Evolutionary conservation across 2,797 vertebrate species (phyloP), one percentile per base, ranked within the genome.

Genomic region (Tachyglossus aculeatus): DNA sequence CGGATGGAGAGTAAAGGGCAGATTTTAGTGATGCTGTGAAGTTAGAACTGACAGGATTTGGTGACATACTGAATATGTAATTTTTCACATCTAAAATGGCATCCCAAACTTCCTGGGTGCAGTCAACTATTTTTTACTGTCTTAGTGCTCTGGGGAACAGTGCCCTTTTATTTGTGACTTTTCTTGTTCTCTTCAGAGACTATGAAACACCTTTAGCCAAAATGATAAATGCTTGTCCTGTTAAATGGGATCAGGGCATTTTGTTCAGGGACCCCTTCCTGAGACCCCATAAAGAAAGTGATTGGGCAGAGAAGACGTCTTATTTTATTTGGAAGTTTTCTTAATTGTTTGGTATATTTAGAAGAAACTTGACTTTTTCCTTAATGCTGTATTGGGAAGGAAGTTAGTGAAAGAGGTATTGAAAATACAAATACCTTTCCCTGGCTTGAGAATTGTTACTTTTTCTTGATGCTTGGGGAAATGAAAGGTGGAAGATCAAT

Each of bases 371-470:
- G 56, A 36, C 51, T 29, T 31, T 45, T 34, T 7, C 38, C 24
- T 21, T 32, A 74, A 34, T 54, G 50, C 4, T 22, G 22, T 77
- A 40, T 60, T 70, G n/a, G 36, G 33, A 47, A 18, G 12, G 10
- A 67, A 69, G 39, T 67, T 51, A 53, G 11, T 55, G 25, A 61
- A 75, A 43, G 27, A 60, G 32, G 48, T 45, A 69, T 64, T 50
- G 41, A 27, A 60, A 60, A 60, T 39, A 22, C 29, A 39, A 21
- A 71, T 66, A 27, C 15, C 25, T 57, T 47, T 60, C 54, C 45
- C 13, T 48, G 11, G 0, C 7, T 79, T 77, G 77, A 13, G 47
- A 67, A 60, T 24, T 64, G 24, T 8, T 38, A 45, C 34, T 36
- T 59, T 70, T 70, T 61, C 43, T 48, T 51, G 70, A 48, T 77